Evolutionary conservation across 2,888 invertebrate species (phyloP).

Genomic region (Hipparchia semele): DNA sequence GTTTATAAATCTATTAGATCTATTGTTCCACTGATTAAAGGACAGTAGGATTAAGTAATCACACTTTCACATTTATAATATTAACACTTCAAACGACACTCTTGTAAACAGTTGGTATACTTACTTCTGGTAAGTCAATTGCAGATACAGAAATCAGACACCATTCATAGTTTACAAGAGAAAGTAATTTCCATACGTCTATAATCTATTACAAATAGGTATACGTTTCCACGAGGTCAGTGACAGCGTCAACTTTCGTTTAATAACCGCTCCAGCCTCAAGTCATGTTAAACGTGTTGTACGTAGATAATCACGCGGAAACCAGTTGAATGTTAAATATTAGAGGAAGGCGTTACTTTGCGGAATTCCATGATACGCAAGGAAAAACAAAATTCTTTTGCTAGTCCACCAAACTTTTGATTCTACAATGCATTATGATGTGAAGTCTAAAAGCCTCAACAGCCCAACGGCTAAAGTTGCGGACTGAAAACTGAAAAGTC

Average conservation of each 20-base stretch:
- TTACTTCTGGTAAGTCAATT: not conserved
- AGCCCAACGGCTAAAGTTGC: too few relatives aligned
- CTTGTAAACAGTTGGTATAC: not conserved
- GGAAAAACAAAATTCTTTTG: too few relatives aligned
- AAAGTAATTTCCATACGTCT: conserved; percentile 46
- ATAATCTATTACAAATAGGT: conserved; percentile 42
- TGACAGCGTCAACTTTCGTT: conserved; percentile 57
- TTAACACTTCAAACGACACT: not conserved
- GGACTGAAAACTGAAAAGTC: too few relatives aligned
- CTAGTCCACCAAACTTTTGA: too few relatives aligned
- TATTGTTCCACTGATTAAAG: too few relatives aligned
- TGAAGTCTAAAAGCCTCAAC: too few relatives aligned
- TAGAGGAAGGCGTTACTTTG: not conserved
- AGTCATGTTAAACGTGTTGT: conserved; percentile 51
- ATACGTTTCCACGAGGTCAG: conserved; percentile 43
- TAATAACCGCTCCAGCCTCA: conserved; percentile 48
- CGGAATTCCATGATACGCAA: too few relatives aligned
- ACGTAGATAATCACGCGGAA: conserved; percentile 51
- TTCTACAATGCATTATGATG: too few relatives aligned
- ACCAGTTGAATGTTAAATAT: conserved; percentile 38
- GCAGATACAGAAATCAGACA: not conserved
- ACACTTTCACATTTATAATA: not conserved
- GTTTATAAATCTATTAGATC: too few relatives aligned
- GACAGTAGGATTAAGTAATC: too few relatives aligned
- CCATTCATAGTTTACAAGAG: conserved; percentile 38